These are phyloP conservation scores for Auanema freiburgensis DNA, from an alignment of 2,888 invertebrate species.

Conservation along the genomic window DNA sequence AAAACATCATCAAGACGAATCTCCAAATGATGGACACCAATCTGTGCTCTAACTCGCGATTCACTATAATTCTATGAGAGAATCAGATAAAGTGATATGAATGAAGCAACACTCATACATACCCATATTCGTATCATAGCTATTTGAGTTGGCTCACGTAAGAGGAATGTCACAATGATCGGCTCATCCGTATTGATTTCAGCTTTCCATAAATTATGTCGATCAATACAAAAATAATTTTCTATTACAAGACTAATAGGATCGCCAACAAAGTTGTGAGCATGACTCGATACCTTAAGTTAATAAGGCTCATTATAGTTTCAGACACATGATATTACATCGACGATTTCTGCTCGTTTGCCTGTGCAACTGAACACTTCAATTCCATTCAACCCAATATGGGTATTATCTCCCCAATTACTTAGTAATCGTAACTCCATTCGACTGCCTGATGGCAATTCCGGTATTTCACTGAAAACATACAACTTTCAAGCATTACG, in stretches of 20 bases:
- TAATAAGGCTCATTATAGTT: background rate
- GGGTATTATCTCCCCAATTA: constrained; percentile 46
- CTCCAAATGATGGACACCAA: constrained; percentile 77
- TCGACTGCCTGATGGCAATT: constrained; percentile 33
- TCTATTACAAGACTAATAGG: background rate
- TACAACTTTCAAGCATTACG: background rate
- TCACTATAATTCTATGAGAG: constrained; percentile 82
- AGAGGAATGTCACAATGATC: background rate
- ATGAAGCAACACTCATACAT: background rate
- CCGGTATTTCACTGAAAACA: constrained; percentile 45
- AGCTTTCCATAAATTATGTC: background rate
- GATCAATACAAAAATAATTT: background rate
- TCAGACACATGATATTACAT: constrained; percentile 18
- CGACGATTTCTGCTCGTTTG: constrained; percentile 35
- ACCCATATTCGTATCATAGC: constrained; percentile 62
- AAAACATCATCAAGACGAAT: constrained; percentile 67
- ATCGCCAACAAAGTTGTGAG: too few relatives aligned
- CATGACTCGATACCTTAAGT: background rate
- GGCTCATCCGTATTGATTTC: background rate
- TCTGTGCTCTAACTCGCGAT: constrained; percentile 80
- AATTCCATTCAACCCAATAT: constrained; percentile 54
- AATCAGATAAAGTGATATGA: background rate
- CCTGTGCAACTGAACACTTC: constrained; percentile 57
- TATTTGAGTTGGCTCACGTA: constrained; percentile 10
- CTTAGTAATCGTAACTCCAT: constrained; percentile 31